A percentile compares a stretch with the other conserved stretches of the same genome.
phyloP scores from a whole-genome alignment of 2,888 invertebrate genomes.

The Hydropsyche betteni region DNA sequence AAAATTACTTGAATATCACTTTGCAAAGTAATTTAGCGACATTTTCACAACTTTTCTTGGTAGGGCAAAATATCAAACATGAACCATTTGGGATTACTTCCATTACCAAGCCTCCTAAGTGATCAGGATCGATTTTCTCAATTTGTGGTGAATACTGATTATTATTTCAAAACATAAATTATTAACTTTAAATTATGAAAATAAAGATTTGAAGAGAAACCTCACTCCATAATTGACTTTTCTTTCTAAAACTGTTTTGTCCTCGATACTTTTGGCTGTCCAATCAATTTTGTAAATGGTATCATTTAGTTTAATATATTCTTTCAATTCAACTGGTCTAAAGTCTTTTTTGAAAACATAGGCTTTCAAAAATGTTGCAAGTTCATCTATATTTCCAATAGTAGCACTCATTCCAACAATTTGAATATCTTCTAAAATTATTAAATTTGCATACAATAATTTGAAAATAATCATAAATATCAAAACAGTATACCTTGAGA shows the following conservation, averaged over 20 bases:
- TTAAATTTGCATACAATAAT: conserved; percentile 32
- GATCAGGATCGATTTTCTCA: conserved; percentile 78
- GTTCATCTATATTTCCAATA: conserved; percentile 86
- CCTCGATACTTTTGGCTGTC: conserved; percentile 59
- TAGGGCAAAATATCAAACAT: conserved; percentile 92
- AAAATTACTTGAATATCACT: conserved; percentile 62
- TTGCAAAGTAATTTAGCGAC: conserved; percentile 81
- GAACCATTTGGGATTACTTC: conserved; percentile 83
- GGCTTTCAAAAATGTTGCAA: conserved; percentile 82
- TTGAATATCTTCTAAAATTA: conserved; percentile 72
- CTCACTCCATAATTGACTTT: conserved; percentile 65
- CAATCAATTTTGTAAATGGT: conserved; percentile 68
- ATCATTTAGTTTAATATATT: conserved; percentile 80
- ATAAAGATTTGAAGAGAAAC: conserved; percentile 44
- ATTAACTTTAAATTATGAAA: conserved; percentile 25
- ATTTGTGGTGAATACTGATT: conserved; percentile 70
- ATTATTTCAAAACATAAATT: not conserved
- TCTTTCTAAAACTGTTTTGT: conserved; percentile 64
- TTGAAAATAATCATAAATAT: conserved; percentile 27
- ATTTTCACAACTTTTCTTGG: conserved; percentile 92
- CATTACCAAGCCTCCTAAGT: conserved; percentile 78
- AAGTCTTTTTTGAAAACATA: conserved; percentile 86
- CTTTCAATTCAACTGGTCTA: conserved; percentile 86
- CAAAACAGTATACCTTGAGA: conserved; percentile 57
- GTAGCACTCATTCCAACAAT: conserved; percentile 98